Evolutionary conservation across 2,113 vertebrate species (phyloP), one percentile per base, ranked within the genome.

Genomic region (Campylorhamphus procurvoides): DNA sequence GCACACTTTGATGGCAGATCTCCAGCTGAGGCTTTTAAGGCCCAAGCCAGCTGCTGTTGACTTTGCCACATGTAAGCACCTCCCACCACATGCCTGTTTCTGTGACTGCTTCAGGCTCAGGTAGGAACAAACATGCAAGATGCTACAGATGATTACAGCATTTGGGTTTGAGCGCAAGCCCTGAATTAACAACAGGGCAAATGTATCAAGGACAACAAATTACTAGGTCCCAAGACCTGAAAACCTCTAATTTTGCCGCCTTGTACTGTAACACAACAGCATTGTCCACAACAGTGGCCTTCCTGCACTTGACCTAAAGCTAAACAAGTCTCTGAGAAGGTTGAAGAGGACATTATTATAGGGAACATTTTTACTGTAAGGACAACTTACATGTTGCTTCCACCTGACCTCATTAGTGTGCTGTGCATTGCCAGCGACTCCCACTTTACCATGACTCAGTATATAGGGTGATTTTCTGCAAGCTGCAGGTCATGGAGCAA

Each of bases 211-310:
- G 59, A 44, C 81, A 86, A 62, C 67, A 90, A 92, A 96, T 95
- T 84, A 88, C 60, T 88, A 64, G 56, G 87, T 94, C 62, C 18
- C 23, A 17, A 74, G 55, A 78, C 68, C 50, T 3, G 23, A 93
- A 92, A 94, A 92, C 66, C 88, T 68, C 83, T 95, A 78, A 96
- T 96, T 92, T 89, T 89, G 50, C 56, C 55, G 58, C 83, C 18
- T 63, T 37, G 24, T 37, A 23, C 13, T 87, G 72, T 66, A 93
- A 73, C 2, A 2, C 52, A 81, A 18, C 25, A 78, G 73, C 31
- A 31, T 9, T 8, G 17, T 56, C 25, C 52, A 56, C 20, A 63
- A 14, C 35, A 52, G 47, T 22, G 42, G 20, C 79, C 40, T 90
- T 67, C 55, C 79, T 28, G 35, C 47, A 46, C 44, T 49, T 50